A percentile compares a stretch with the other conserved stretches of the same genome.
Conservation (phyloP, 2,113 vertebrate genomes). For the Poeciliopsis prolifica region DNA sequence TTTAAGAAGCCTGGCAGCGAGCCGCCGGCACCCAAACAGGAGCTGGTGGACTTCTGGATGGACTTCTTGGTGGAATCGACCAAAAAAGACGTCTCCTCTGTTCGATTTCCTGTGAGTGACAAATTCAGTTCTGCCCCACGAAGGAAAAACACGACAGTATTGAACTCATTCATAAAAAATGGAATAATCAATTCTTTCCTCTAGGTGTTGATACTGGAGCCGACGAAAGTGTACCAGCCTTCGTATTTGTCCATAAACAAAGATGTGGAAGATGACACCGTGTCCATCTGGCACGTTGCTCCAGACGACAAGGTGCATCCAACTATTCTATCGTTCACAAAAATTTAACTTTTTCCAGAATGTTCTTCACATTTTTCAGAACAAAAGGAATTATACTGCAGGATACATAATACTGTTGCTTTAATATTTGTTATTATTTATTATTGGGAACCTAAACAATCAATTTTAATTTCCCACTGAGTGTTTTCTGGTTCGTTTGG, state of each 20-base stretch:
- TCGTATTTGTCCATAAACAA: constrained; percentile 97
- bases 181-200: constrained; percentile 1
- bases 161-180: not conserved
- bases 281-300: constrained; percentile 97
- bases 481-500: no score
- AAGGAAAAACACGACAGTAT: not conserved
- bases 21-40: constrained; percentile 86
- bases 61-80: constrained; percentile 97
- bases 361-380: not conserved
- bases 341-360: not conserved
- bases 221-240: constrained; percentile 97
- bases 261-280: constrained; percentile 92
- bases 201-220: constrained; percentile 96
- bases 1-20: constrained; percentile 90
- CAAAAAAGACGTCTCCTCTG: constrained; percentile 91
- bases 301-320: constrained; percentile 92
- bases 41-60: constrained; percentile 99
- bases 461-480: no score
- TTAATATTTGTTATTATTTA: no score
- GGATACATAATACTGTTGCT: not conserved
- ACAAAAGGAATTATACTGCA: not conserved
- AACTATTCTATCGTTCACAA: not conserved
- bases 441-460: no score
- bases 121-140: not conserved
- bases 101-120: constrained; percentile 92